Conservation (phyloP, 2,888 invertebrate genomes). For the Polyommatus iphigenia region DNA sequence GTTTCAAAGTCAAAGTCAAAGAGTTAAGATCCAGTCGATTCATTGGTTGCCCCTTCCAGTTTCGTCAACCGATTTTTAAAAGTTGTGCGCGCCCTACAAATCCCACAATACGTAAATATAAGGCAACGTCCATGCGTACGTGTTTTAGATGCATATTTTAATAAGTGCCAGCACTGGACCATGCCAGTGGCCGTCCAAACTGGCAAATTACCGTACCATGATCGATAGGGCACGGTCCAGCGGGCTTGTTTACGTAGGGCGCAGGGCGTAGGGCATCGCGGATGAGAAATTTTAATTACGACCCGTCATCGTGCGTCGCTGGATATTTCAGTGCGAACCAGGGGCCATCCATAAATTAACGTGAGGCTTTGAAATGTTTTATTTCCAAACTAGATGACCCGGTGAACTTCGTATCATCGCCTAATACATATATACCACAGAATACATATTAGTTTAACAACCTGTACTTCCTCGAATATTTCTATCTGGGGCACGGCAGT, state of each 20-base stretch:
- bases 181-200: slow-evolving; percentile 10
- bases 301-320: slow-evolving; percentile 32
- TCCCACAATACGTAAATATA: too few species aligned
- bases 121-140: not conserved
- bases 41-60: too few species aligned
- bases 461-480: too few species aligned
- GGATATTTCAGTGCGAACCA: not conserved
- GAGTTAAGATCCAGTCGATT: too few species aligned
- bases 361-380: not conserved
- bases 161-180: slow-evolving; percentile 11
- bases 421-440: too few species aligned
- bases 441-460: too few species aligned
- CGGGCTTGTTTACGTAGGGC: not conserved
- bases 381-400: too few species aligned
- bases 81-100: too few species aligned
- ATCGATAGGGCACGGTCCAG: slow-evolving; percentile 15
- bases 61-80: too few species aligned
- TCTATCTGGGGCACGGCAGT: too few species aligned
- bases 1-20: too few species aligned
- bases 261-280: not conserved
- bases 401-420: too few species aligned
- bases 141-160: not conserved
- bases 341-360: not conserved
- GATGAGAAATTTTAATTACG: slow-evolving; percentile 26
- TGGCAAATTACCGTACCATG: slow-evolving; percentile 22